Percentiles rank a stretch among this genome's conserved stretches.
Conservation (phyloP, 2,888 invertebrate genomes). For the Troides helena region DNA sequence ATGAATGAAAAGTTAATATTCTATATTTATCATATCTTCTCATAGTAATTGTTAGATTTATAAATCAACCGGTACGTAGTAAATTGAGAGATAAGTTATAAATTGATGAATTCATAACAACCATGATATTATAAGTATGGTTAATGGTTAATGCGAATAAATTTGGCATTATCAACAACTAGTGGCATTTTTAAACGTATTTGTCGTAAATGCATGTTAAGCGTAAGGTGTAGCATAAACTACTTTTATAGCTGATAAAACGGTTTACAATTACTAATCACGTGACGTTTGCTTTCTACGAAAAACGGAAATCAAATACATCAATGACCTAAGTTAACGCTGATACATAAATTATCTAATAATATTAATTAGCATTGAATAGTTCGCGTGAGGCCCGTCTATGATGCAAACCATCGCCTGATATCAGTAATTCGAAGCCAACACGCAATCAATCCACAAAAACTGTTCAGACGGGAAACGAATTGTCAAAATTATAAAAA, state of each 20-base stretch:
- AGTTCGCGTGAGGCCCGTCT: conserved; percentile 45
- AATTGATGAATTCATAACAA: too few relatives aligned
- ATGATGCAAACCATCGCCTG: conserved; percentile 53
- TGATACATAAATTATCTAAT: conserved; percentile 45
- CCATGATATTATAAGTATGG: too few relatives aligned
- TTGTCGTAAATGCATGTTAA: neutral
- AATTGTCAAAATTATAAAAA: too few relatives aligned
- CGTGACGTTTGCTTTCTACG: conserved; percentile 53
- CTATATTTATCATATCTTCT: too few relatives aligned
- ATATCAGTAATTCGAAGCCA: conserved; percentile 45
- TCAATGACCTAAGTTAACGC: conserved; percentile 45
- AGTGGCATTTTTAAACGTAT: neutral
- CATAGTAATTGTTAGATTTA: too few relatives aligned
- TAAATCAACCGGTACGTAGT: too few relatives aligned
- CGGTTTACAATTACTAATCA: conserved; percentile 14
- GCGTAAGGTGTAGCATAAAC: conserved; percentile 11
- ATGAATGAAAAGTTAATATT: too few relatives aligned
- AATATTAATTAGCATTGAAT: conserved; percentile 26
- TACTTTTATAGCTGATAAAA: conserved; percentile 25
- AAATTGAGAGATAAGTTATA: too few relatives aligned
- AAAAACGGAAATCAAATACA: conserved; percentile 53
- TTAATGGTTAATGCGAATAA: neutral
- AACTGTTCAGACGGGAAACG: neutral
- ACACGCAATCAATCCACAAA: conserved; percentile 34
- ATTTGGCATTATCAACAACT: neutral